Conservation (phyloP, 2,797 vertebrate species). For the Chelon labrosus region DNA sequence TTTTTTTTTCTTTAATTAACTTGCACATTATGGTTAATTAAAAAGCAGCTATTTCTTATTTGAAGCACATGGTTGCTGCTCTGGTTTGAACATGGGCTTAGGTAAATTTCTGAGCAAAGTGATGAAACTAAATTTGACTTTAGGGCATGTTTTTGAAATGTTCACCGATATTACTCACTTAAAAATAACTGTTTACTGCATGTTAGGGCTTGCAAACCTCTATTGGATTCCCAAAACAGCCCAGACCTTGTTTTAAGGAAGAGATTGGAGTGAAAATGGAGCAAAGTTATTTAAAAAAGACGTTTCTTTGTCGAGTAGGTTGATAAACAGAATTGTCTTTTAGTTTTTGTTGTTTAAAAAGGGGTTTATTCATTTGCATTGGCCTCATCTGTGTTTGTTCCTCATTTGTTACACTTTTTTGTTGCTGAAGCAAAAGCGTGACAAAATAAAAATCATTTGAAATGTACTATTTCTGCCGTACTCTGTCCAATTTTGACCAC, state of each 20-base stretch:
- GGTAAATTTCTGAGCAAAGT: constrained; percentile 27
- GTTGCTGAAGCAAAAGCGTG: too few relatives aligned
- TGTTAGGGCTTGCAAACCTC: constrained; percentile 15
- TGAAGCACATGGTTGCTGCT: constrained; percentile 51
- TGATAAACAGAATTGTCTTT: too few relatives aligned
- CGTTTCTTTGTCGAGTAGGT: too few relatives aligned
- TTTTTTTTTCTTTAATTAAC: constrained; percentile 76
- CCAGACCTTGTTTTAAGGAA: constrained; percentile 4
- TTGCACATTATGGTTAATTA: constrained; percentile 74
- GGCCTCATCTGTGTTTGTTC: too few relatives aligned
- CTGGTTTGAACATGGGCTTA: constrained; percentile 25
- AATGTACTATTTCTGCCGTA: too few relatives aligned
- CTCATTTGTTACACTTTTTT: too few relatives aligned
- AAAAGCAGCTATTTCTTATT: constrained; percentile 74
- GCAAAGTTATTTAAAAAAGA: not conserved
- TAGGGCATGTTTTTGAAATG: constrained; percentile 18
- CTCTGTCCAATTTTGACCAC: too few relatives aligned
- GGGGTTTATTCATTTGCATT: too few relatives aligned
- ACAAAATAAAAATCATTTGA: too few relatives aligned
- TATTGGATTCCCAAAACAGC: not conserved
- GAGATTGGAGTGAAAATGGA: not conserved
- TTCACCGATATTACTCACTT: constrained; percentile 36
- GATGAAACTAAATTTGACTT: constrained; percentile 13
- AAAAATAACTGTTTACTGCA: constrained; percentile 12
- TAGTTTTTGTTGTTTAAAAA: too few relatives aligned